phyloP scores from a whole-genome alignment of 2,888 invertebrate genomes.

The Xylocampa areola region DNA sequence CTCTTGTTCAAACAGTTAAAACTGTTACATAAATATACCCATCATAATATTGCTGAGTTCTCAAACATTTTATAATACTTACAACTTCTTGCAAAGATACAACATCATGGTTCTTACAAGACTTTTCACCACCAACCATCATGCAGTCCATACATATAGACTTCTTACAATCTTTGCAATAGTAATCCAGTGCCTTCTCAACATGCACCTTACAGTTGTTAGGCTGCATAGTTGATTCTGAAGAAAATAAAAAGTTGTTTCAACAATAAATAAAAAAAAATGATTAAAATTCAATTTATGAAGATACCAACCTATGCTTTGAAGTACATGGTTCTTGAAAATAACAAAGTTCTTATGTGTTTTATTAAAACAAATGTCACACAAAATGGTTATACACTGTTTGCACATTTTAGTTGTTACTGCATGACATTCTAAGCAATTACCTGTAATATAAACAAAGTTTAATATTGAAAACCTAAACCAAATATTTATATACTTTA shows the following conservation, averaged over 20 bases:
- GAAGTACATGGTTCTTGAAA: slow-evolving; percentile 80
- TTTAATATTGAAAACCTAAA: not conserved
- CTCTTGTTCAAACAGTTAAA: no score
- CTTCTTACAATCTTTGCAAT: slow-evolving; percentile 80
- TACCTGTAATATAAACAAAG: slow-evolving; percentile 64
- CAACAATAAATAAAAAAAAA: not conserved
- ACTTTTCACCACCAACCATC: slow-evolving; percentile 81
- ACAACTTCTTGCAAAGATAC: slow-evolving; percentile 80
- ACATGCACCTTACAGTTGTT: slow-evolving; percentile 74
- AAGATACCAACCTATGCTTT: slow-evolving; percentile 68
- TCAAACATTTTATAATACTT: no score
- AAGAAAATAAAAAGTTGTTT: not conserved
- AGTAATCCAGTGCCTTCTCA: slow-evolving; percentile 78
- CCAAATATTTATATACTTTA: not conserved
- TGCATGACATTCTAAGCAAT: slow-evolving; percentile 78
- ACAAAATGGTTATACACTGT: slow-evolving; percentile 78
- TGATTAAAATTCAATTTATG: not conserved
- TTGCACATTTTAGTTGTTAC: slow-evolving; percentile 78
- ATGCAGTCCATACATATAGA: slow-evolving; percentile 83
- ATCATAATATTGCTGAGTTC: not conserved
- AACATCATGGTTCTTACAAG: slow-evolving; percentile 82
- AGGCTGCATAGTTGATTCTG: slow-evolving; percentile 61
- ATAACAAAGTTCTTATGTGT: slow-evolving; percentile 83
- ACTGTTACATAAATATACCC: no score
- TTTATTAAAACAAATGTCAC: slow-evolving; percentile 81